A percentile compares a stretch with the other conserved stretches of the same genome.
These are phyloP conservation scores for Pachliopta kotzebuea DNA, from an alignment of 2,888 invertebrate species.

Conservation along the genomic window DNA sequence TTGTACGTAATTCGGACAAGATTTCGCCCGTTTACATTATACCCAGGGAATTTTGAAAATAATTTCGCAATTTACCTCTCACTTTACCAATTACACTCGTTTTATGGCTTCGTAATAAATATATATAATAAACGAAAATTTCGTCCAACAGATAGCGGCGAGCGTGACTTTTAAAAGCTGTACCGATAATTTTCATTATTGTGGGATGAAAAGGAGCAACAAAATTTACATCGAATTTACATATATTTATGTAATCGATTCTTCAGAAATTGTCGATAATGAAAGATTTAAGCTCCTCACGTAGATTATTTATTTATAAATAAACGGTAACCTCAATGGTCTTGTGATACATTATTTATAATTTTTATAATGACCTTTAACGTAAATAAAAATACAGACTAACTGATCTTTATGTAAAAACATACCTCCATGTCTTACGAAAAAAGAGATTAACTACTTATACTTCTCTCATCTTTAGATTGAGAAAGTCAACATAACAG, in stretches of 20 bases:
- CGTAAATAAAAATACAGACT: neutral
- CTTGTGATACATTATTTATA: neutral
- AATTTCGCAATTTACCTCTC: constrained; percentile 74
- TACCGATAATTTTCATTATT: constrained; percentile 37
- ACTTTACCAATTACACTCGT: constrained; percentile 71
- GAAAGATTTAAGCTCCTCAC: neutral
- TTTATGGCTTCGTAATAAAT: constrained; percentile 44
- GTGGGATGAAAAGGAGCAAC: constrained; percentile 39
- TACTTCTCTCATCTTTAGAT: neutral
- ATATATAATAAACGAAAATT: constrained; percentile 63
- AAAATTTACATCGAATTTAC: constrained; percentile 23
- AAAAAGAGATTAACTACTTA: too few relatives aligned
- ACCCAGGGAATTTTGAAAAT: constrained; percentile 51
- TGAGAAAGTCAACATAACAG: neutral
- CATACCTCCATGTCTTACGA: too few relatives aligned
- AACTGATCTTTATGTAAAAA: too few relatives aligned
- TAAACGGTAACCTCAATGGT: neutral
- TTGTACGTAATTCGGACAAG: constrained; percentile 16
- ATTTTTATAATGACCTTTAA: neutral
- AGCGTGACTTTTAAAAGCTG: constrained; percentile 19
- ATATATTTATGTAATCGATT: constrained; percentile 13
- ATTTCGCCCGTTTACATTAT: constrained; percentile 29
- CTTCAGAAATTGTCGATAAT: constrained; percentile 19
- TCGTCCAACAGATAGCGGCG: constrained; percentile 44
- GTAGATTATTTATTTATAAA: neutral